phyloP scores from a whole-genome alignment of 2,888 invertebrate genomes.

The Seira musarum region DNA sequence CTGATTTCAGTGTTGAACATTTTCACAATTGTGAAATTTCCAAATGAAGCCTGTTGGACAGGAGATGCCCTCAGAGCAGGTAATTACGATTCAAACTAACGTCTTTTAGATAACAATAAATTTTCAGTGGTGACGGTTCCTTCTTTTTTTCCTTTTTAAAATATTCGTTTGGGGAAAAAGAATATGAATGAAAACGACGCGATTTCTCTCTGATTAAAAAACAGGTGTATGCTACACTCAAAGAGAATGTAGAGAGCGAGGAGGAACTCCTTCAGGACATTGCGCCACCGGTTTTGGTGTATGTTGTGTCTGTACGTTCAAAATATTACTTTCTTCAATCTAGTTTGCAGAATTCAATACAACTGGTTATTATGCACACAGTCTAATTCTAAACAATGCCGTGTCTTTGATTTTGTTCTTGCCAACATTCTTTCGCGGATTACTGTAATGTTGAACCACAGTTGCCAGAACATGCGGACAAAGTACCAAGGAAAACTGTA shows the following conservation, averaged over 20 bases:
- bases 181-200: slow-evolving; percentile 11
- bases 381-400: too few species aligned
- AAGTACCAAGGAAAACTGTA: slow-evolving; percentile 69
- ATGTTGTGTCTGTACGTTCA: slow-evolving; percentile 68
- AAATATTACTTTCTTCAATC: too few species aligned
- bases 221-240: slow-evolving; percentile 69
- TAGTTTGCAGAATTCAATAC: too few species aligned
- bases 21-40: slow-evolving; percentile 70
- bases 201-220: slow-evolving; percentile 28
- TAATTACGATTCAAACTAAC: slow-evolving; percentile 21
- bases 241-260: slow-evolving; percentile 69
- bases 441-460: slow-evolving; percentile 15
- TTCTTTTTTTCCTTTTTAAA: too few species aligned
- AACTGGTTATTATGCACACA: too few species aligned
- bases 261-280: slow-evolving; percentile 69
- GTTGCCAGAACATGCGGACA: slow-evolving; percentile 69
- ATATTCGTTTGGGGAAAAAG: too few species aligned
- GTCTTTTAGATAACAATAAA: too few species aligned
- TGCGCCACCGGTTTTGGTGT: slow-evolving; percentile 70
- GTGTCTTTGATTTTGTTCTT: too few species aligned
- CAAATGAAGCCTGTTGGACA: slow-evolving; percentile 70
- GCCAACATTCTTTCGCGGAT: too few species aligned
- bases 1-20: slow-evolving; percentile 68
- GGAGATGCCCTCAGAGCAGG: slow-evolving; percentile 68
- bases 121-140: too few species aligned